Base-by-base conservation (phyloP, 2,888 invertebrate species). In the Mythimna lalbum region DNA sequence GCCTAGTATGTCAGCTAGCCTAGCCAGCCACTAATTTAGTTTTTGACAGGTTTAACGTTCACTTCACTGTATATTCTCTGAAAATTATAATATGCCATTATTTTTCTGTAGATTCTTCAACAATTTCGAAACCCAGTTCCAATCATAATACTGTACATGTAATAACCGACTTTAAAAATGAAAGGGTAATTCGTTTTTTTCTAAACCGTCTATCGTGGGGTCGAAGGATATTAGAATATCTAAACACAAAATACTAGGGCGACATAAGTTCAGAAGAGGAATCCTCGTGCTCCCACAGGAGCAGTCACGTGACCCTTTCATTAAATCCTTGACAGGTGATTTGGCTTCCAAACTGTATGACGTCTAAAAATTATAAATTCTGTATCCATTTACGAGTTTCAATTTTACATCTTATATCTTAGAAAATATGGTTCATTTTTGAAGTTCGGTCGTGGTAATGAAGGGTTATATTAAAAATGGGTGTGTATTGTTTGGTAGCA, bases 291-390 rank as follows among this genome's bases (percentile, higher is more conserved):
- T 80, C 75, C 65, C 73, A 79, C 84, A 87, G 80, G 80, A 76
- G 73, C 56, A 80, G 87, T 82, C 91, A 88, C 86, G 88, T 89
- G 88, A 85, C 90, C 79, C 69, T 69, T 70, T 89, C 85, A 89
- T 91, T 91, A 88, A 84, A 89, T 88, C 71, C 88, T 87, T 92
- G 92, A 91, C 91, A 90, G 91, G 86, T 90, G 87, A 90, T 90
- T 91, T 89, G 88, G 88, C 86, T 88, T 87, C 85, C 78, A 82
- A 81, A 70, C 87, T 80, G 83, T 80, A 80, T 90, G 88, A 87
- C 85, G 86, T 85, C 84, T 55, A 72, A 69, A 72, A 69, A 73
- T 71, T 69, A 57, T n/a, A 59, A 19, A 62, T 65, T 68, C 36
- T 21, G 52, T 75, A n/a, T 39, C 19, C 7, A 0, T 33, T 12